phyloP scores from a whole-genome alignment of 2,888 invertebrate species.

The Amphimallon solstitiale region DNA sequence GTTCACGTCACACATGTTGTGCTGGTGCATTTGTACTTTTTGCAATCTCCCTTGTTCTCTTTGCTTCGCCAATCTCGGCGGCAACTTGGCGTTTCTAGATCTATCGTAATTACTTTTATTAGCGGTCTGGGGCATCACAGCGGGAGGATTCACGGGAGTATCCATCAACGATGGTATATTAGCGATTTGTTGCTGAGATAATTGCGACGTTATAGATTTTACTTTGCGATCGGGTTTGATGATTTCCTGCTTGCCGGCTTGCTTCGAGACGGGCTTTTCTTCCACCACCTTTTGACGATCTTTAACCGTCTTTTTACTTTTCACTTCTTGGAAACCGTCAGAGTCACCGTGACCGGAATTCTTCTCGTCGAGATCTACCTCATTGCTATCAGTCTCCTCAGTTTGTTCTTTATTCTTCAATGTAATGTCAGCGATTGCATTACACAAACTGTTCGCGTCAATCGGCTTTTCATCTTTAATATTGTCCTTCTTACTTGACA shows the following conservation, averaged over 20 bases:
- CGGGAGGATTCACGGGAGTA: slow-evolving; percentile 65
- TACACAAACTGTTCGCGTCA: slow-evolving; percentile 67
- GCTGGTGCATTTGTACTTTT: slow-evolving; percentile 62
- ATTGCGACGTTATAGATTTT: slow-evolving; percentile 48
- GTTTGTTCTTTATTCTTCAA: slow-evolving; percentile 59
- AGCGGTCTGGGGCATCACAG: slow-evolving; percentile 56
- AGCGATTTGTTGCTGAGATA: slow-evolving; percentile 61
- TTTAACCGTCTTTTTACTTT: slow-evolving; percentile 80
- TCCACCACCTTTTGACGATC: slow-evolving; percentile 64
- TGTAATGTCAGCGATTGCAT: slow-evolving; percentile 62
- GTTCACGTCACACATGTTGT: slow-evolving; percentile 61
- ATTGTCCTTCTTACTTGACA: slow-evolving; percentile 56
- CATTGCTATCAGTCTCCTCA: slow-evolving; percentile 55
- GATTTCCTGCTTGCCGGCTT: slow-evolving; percentile 24
- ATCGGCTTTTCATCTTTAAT: slow-evolving; percentile 65
- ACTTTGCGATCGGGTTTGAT: slow-evolving; percentile 45
- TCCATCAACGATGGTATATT: slow-evolving; percentile 65
- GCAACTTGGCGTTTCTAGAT: slow-evolving; percentile 69
- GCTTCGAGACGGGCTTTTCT: slow-evolving; percentile 54
- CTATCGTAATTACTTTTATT: slow-evolving; percentile 56
- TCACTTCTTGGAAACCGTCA: slow-evolving; percentile 86
- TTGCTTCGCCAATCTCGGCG: slow-evolving; percentile 83
- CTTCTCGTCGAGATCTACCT: slow-evolving; percentile 58
- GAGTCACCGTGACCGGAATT: slow-evolving; percentile 65
- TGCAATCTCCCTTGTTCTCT: slow-evolving; percentile 69